These are phyloP conservation scores for Glaucomys volans DNA, from an alignment of 2,113 vertebrate genomes.

Conservation along the genomic window DNA sequence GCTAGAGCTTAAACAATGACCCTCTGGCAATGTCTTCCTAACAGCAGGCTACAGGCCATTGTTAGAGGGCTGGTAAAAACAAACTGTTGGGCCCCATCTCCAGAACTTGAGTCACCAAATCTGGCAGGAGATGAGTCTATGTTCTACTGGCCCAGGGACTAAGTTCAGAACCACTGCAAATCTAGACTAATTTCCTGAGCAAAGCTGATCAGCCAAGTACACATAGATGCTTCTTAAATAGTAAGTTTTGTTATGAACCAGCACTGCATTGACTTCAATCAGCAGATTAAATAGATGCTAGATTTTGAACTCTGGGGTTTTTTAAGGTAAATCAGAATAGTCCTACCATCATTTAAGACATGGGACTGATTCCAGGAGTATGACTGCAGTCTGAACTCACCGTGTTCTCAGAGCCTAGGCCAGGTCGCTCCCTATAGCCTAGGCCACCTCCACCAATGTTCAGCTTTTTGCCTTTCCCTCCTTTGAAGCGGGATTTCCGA, in stretches of 20 bases:
- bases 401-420: slow-evolving; percentile 95
- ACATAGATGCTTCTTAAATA: not conserved
- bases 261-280: not conserved
- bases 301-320: not conserved
- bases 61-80: not conserved
- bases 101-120: not conserved
- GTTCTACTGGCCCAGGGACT: not conserved
- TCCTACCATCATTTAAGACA: not conserved
- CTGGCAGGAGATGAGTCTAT: not conserved
- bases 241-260: not conserved
- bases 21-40: not conserved
- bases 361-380: not conserved
- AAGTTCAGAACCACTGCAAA: not conserved
- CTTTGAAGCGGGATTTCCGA: slow-evolving; percentile 98
- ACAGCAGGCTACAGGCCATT: not conserved
- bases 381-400: slow-evolving; percentile 86
- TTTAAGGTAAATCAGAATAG: not conserved
- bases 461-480: slow-evolving; percentile 96
- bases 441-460: slow-evolving; percentile 98
- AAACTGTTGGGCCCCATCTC: not conserved
- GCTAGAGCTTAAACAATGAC: not conserved
- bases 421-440: slow-evolving; percentile 96
- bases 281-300: not conserved
- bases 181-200: slow-evolving; percentile 30
- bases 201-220: not conserved